phyloP scores from a whole-genome alignment of 2,888 invertebrate species.

The Erebia epiphron region DNA sequence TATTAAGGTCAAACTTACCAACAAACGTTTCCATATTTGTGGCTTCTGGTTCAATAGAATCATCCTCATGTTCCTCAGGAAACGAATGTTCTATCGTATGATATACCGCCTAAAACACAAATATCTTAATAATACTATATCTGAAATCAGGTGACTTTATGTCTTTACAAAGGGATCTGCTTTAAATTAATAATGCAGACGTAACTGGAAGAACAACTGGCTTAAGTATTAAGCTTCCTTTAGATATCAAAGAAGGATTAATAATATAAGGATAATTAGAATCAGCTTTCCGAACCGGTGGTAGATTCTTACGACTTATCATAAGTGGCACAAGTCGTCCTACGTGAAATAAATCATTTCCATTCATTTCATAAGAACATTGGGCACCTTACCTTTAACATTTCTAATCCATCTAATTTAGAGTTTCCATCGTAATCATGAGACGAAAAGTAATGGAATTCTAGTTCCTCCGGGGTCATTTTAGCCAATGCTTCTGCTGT shows the following conservation, averaged over 20 bases:
- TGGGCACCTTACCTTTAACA: constrained; percentile 82
- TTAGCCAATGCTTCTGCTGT: constrained; percentile 85
- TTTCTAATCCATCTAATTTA: constrained; percentile 94
- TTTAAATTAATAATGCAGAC: too few relatives aligned
- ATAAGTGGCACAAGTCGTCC: too few relatives aligned
- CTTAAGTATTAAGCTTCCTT: too few relatives aligned
- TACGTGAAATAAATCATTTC: too few relatives aligned
- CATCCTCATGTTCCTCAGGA: constrained; percentile 61
- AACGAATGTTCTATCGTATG: constrained; percentile 87
- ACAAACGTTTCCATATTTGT: constrained; percentile 66
- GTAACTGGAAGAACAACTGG: too few relatives aligned
- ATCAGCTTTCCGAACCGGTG: too few relatives aligned
- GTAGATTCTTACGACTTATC: too few relatives aligned
- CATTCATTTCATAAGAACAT: too few relatives aligned
- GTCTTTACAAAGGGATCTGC: too few relatives aligned
- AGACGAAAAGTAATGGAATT: constrained; percentile 92
- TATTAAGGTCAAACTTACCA: constrained; percentile 49
- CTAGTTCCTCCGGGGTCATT: constrained; percentile 92
- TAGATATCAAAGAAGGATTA: too few relatives aligned
- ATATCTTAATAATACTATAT: not conserved
- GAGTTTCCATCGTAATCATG: constrained; percentile 96
- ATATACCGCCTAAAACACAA: constrained; percentile 85
- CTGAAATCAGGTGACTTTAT: too few relatives aligned
- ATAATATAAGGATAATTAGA: too few relatives aligned
- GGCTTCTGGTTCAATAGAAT: constrained; percentile 64